Evolutionary conservation across 2,797 vertebrate species (phyloP).

Genomic region (Synanceia verrucosa): DNA sequence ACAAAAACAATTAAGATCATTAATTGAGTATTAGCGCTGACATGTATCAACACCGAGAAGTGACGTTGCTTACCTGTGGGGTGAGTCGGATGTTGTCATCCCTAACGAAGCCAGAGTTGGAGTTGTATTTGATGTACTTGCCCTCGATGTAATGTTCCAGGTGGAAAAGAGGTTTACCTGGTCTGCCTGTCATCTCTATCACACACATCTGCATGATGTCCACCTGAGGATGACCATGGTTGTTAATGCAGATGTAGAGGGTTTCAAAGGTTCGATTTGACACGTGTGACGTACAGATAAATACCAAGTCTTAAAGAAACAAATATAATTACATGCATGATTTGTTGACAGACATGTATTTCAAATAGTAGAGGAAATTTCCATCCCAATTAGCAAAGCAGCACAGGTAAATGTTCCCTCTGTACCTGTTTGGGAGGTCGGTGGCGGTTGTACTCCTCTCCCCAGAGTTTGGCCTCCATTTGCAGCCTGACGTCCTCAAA

Average conservation of each 20-base stretch:
- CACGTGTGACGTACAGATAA: too few relatives aligned
- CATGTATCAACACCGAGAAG: neutral
- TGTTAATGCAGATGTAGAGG: too few relatives aligned
- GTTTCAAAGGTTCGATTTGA: too few relatives aligned
- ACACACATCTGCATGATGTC: constrained; percentile 98
- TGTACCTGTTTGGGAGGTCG: constrained; percentile 95
- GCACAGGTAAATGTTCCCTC: neutral
- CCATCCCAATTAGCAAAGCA: too few relatives aligned
- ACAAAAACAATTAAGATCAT: neutral
- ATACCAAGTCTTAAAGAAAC: too few relatives aligned
- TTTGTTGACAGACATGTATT: too few relatives aligned
- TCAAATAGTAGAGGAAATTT: too few relatives aligned
- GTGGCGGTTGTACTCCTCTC: constrained; percentile 96
- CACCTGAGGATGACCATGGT: constrained; percentile 89
- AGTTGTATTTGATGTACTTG: constrained; percentile 99
- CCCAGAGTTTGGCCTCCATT: constrained; percentile 99
- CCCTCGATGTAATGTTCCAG: constrained; percentile 99
- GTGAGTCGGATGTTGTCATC: constrained; percentile 96
- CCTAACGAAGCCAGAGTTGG: constrained; percentile 96
- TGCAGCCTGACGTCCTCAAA: constrained; percentile 96
- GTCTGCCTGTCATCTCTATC: constrained; percentile 89
- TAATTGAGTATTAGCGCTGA: too few relatives aligned
- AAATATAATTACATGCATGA: too few relatives aligned
- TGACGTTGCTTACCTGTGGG: constrained; percentile 86
- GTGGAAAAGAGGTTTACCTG: constrained; percentile 91